These are phyloP conservation scores for Trinectes maculatus DNA, from an alignment of 2,113 vertebrate species.

Conservation along the genomic window DNA sequence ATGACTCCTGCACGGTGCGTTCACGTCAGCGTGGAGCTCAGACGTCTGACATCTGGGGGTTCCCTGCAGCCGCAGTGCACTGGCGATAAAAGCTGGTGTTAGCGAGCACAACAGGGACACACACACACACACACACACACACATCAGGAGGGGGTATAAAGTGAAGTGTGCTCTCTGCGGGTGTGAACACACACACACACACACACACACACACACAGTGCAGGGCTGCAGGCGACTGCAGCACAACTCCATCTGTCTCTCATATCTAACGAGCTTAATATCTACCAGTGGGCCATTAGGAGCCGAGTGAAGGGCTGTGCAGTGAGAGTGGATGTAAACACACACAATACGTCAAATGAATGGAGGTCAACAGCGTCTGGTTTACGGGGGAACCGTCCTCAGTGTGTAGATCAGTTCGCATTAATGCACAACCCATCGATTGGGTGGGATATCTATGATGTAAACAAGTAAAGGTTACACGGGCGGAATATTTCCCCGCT, in stretches of 20 bases:
- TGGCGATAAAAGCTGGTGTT: background rate
- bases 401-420: background rate
- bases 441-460: background rate
- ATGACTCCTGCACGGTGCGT: conserved; percentile 45
- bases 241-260: background rate
- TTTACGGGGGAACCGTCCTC: background rate
- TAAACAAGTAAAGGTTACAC: conserved; percentile 8
- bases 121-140: conserved; percentile 5
- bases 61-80: conserved; percentile 16
- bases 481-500: background rate
- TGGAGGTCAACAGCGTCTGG: conserved; percentile 6
- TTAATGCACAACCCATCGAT: conserved; percentile 5
- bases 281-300: background rate
- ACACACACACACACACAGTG: background rate
- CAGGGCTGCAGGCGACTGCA: background rate
- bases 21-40: conserved; percentile 41
- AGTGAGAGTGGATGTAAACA: conserved; percentile 3
- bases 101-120: conserved; percentile 22
- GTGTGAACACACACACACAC: background rate
- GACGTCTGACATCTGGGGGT: conserved; percentile 48
- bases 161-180: conserved; percentile 9
- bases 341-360: background rate
- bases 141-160: too few species aligned
- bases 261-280: conserved; percentile 14
- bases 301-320: background rate